Conservation (phyloP, 2,113 vertebrate genomes). For the Petromus typicus region DNA sequence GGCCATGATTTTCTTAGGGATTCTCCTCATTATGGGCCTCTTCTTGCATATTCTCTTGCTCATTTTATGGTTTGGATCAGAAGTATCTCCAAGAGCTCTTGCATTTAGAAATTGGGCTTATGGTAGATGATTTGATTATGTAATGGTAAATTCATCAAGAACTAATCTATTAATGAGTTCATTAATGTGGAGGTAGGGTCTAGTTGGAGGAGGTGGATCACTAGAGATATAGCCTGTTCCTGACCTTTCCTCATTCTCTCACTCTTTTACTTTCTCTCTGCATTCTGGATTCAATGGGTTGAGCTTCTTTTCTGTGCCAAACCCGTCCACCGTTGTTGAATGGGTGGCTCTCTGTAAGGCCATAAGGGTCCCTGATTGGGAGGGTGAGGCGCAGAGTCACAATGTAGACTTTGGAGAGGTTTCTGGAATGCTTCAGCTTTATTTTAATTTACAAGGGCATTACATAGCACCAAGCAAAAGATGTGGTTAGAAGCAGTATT, state of each 20-base stretch:
- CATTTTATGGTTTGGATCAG: background rate
- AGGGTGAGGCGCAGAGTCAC: too few species aligned
- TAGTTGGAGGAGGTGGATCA: background rate
- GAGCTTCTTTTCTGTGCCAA: background rate
- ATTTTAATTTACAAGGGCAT: too few species aligned
- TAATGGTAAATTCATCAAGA: background rate
- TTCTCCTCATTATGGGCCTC: background rate
- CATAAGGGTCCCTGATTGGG: too few species aligned
- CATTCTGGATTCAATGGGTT: background rate
- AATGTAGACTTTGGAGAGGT: too few species aligned
- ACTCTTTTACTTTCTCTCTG: background rate
- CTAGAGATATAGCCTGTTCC: background rate
- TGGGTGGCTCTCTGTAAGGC: too few species aligned
- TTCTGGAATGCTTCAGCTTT: too few species aligned
- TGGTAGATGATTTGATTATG: background rate
- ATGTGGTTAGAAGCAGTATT: too few species aligned
- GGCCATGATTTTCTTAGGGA: slow-evolving; percentile 12
- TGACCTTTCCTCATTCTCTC: background rate
- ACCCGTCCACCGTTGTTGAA: background rate
- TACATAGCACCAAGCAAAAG: too few species aligned
- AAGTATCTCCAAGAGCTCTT: background rate
- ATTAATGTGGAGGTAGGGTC: background rate
- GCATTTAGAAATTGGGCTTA: background rate
- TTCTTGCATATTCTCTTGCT: background rate
- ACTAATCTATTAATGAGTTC: background rate